Base-by-base conservation (phyloP, 2,888 invertebrate species). In the Pollenia labialis region DNA sequence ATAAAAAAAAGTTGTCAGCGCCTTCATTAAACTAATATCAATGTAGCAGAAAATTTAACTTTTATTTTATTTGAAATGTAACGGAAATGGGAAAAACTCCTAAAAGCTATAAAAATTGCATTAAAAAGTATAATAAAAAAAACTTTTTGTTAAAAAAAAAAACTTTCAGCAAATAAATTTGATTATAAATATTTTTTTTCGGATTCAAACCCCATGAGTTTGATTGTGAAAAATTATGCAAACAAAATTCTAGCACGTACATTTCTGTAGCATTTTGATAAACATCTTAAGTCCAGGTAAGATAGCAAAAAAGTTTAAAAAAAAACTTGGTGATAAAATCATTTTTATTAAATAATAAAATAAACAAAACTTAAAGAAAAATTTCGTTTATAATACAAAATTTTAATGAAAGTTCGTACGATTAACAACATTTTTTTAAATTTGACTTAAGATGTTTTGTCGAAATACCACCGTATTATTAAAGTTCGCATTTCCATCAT, bases 21-120 rank as follows among this genome's bases (percentile, higher is more conserved):
- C 18, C n/a, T 54, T 52, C 7, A 11, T n/a, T 32, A n/a, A n/a
- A 50, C 40, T 16, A n/a, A 18, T 4, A 58, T 60, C 1, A 74
- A 32, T 48, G 9, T 23, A 64, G 14, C 3, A 50, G 1, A 40
- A 50, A 74, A 12, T 42, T 10, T 50, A 12, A 11, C 14, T 42
- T 18, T 62, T 7, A 48, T 62, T 52, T 50, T 23, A 50, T 50
- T 50, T 40, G 9, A 50, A 50, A 50, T 62, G 0, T 52, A 75
- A 42, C 40, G 75, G 62, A 75, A 75, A 50, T 64, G 62, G 18
- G 62, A n/a, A 44, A 40, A 75, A 23, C 18, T 44, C 8, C 14
- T 40, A 42, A 18, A 23, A 44, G 50, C 40, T 12, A 60, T 60
- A 60, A 60, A 72, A 71, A 44, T 56, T 44, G 6, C 10, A 12